Evolutionary conservation across 37 sponge, comb jelly and placozoan genomes (phyloP).

Genomic region (Theonella swinhoei): DNA sequence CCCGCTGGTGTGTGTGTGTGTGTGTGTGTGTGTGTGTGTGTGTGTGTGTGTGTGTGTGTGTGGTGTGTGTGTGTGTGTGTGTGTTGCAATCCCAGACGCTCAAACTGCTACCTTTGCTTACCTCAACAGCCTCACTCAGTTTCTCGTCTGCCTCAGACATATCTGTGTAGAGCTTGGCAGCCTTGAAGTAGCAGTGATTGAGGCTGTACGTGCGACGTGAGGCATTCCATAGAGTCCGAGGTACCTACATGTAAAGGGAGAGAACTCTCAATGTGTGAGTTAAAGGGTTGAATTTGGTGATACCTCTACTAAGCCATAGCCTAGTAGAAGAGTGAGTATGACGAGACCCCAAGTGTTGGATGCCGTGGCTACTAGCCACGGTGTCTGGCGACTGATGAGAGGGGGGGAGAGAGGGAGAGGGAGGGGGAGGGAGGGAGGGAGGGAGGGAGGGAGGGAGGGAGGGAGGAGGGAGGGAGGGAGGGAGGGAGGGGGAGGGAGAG

Average conservation of each 20-base stretch:
- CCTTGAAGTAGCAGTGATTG: conserved; percentile 83
- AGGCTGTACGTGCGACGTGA: conserved; percentile 59
- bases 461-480: conserved; percentile 8
- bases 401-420: not conserved
- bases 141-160: conserved; percentile 82
- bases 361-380: conserved; percentile 80
- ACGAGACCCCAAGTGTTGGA: conserved; percentile 98
- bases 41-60: too few relatives aligned
- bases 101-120: not conserved
- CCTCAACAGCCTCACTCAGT: conserved; percentile 75
- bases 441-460: not conserved
- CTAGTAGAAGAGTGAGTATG: conserved; percentile 89
- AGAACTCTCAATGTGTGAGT: too few relatives aligned
- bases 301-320: conserved; percentile 96
- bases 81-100: not conserved
- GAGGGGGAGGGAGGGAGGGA: conserved; percentile 1
- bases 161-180: conserved; percentile 87
- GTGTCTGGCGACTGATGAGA: conserved; percentile 12
- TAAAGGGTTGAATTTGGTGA: too few relatives aligned
- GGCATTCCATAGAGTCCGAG: conserved; percentile 52
- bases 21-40: too few relatives aligned
- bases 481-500: not conserved
- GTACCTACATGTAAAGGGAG: too few relatives aligned
- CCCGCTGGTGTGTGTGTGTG: conserved; percentile 28
- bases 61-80: too few relatives aligned